Percentiles rank a stretch among this genome's conserved stretches.
phyloP scores from a whole-genome alignment of 2,888 invertebrate species.

The Patella ulyssiponensis region DNA sequence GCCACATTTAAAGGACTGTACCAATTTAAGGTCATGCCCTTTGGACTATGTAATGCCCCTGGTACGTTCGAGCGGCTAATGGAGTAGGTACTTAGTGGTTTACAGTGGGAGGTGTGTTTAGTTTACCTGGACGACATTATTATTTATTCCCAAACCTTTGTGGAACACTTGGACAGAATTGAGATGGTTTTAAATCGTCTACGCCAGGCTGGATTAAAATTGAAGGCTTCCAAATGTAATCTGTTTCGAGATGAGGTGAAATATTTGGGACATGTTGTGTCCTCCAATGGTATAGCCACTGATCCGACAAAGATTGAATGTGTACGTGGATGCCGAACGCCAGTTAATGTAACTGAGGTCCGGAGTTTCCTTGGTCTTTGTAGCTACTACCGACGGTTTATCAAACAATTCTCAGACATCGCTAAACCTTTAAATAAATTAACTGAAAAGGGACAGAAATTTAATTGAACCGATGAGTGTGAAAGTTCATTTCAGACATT shows the following conservation, averaged over 20 bases:
- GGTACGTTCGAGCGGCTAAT: not conserved
- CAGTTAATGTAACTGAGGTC: conserved; percentile 6
- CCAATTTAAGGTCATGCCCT: not conserved
- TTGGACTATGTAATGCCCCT: not conserved
- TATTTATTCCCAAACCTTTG: not conserved
- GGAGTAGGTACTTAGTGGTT: not conserved
- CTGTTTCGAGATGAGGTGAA: conserved; percentile 29
- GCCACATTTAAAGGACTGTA: not conserved
- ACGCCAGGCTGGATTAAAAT: conserved; percentile 18
- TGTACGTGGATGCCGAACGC: conserved; percentile 1
- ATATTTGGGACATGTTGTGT: conserved; percentile 19
- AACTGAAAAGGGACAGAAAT: conserved; percentile 37
- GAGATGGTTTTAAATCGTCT: too few relatives aligned
- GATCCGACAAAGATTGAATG: conserved; percentile 10
- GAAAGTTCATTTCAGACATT: conserved; percentile 27
- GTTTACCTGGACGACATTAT: conserved; percentile 2
- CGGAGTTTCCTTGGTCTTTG: conserved; percentile 9
- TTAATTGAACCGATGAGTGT: conserved; percentile 30
- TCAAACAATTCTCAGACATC: conserved; percentile 27
- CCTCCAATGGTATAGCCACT: not conserved
- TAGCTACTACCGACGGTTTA: conserved; percentile 3
- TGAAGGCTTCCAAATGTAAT: conserved; percentile 32
- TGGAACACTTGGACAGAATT: too few relatives aligned
- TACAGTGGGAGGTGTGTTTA: not conserved
- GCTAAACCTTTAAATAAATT: conserved; percentile 29